Conservation (phyloP, 2,888 invertebrate genomes). For the Calephelis perditalis region DNA sequence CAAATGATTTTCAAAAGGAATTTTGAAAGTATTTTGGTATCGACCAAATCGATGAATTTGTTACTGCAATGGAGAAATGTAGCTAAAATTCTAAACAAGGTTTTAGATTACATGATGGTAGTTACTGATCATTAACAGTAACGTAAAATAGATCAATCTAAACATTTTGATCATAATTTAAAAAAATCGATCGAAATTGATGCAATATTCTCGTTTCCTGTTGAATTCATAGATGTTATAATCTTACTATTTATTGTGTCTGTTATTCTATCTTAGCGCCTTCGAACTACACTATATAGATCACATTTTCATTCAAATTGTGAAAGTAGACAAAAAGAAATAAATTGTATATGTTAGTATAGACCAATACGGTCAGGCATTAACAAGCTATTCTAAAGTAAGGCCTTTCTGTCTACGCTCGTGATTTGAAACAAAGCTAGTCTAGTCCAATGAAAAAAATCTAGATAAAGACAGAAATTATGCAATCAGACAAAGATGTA, state of each 20-base stretch:
- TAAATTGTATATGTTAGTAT: too few relatives aligned
- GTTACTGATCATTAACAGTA: background rate
- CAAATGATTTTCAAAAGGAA: too few relatives aligned
- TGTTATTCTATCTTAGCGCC: background rate
- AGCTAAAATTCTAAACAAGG: too few relatives aligned
- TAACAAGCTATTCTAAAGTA: too few relatives aligned
- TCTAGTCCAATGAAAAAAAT: constrained; percentile 28
- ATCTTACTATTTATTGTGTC: background rate
- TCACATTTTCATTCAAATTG: too few relatives aligned
- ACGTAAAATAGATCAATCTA: background rate
- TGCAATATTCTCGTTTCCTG: constrained; percentile 4
- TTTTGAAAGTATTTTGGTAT: too few relatives aligned
- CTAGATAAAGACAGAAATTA: constrained; percentile 7
- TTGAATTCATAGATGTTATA: constrained; percentile 3
- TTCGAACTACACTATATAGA: background rate
- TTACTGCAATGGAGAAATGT: too few relatives aligned
- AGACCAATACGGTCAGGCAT: too few relatives aligned
- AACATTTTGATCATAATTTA: background rate
- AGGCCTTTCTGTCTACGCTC: background rate
- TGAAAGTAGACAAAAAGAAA: too few relatives aligned
- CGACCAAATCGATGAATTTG: too few relatives aligned
- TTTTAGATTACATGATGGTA: too few relatives aligned
- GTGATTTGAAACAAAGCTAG: background rate
- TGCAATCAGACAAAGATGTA: constrained; percentile 7
- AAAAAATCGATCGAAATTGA: background rate